These are phyloP conservation scores for Oxygymnocypris stewartii DNA, from an alignment of 2,113 vertebrate species.

Conservation along the genomic window DNA sequence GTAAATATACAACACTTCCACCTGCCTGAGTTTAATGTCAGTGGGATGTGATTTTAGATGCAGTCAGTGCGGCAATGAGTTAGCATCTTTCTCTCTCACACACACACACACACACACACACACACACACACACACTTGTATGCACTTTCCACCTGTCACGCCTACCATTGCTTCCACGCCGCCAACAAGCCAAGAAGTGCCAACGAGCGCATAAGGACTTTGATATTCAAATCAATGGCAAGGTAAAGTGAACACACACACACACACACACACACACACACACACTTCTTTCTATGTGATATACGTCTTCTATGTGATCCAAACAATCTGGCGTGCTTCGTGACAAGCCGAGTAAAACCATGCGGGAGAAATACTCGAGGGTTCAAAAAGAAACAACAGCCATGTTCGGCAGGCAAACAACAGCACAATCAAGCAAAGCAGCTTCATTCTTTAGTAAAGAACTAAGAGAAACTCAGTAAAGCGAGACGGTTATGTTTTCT, in stretches of 20 bases:
- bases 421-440: background rate
- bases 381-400: slow-evolving; percentile 40
- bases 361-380: slow-evolving; percentile 12
- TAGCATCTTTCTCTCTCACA: background rate
- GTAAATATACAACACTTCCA: slow-evolving; percentile 22
- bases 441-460: background rate
- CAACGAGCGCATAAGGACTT: slow-evolving; percentile 17
- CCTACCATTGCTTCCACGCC: background rate
- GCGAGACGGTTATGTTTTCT: slow-evolving; percentile 1
- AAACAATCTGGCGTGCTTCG: slow-evolving; percentile 40
- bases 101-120: background rate
- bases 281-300: too few relatives aligned
- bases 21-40: slow-evolving; percentile 21
- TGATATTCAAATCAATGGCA: slow-evolving; percentile 42
- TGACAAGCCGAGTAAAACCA: slow-evolving; percentile 44
- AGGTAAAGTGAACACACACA: slow-evolving; percentile 11
- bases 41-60: slow-evolving; percentile 19
- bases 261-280: slow-evolving; percentile 28
- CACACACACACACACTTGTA: background rate
- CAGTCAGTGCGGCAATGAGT: background rate
- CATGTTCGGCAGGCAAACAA: slow-evolving; percentile 20
- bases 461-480: background rate
- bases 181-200: slow-evolving; percentile 14
- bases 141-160: slow-evolving; percentile 1
- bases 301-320: slow-evolving; percentile 57